A percentile compares a stretch with the other conserved stretches of the same genome.
Evolutionary conservation across 2,888 invertebrate genomes (phyloP).

Genomic region (Eupithecia subumbrata): DNA sequence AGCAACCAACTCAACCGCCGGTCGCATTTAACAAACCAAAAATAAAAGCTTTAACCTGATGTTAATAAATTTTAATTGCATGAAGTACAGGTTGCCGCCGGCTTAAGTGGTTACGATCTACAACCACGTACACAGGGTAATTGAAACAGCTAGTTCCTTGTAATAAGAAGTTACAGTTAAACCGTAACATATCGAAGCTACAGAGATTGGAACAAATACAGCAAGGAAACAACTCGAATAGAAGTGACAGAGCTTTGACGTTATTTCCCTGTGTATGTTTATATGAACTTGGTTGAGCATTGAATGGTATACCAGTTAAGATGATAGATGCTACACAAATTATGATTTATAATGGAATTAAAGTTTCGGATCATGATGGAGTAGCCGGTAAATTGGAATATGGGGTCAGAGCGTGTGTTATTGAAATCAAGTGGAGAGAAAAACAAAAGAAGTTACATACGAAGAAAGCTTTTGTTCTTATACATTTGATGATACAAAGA

Average conservation of each 20-base stretch:
- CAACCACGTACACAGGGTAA: slow-evolving; percentile 40
- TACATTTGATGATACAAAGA: background rate
- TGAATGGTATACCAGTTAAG: slow-evolving; percentile 42
- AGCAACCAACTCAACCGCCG: slow-evolving; percentile 25
- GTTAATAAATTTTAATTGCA: slow-evolving; percentile 75
- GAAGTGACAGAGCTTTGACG: background rate
- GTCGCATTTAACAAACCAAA: slow-evolving; percentile 57
- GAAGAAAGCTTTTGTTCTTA: slow-evolving; percentile 1
- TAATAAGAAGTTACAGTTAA: background rate
- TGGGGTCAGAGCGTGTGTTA: slow-evolving; percentile 35
- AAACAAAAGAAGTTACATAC: slow-evolving; percentile 18
- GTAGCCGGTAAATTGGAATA: slow-evolving; percentile 39
- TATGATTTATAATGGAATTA: slow-evolving; percentile 47
- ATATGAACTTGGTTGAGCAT: slow-evolving; percentile 38
- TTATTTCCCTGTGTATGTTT: slow-evolving; percentile 27
- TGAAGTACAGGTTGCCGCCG: slow-evolving; percentile 60
- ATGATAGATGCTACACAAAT: slow-evolving; percentile 47
- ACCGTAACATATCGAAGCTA: background rate
- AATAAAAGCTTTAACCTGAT: slow-evolving; percentile 62
- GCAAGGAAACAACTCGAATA: background rate
- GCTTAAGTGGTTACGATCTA: slow-evolving; percentile 57
- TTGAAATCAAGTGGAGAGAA: slow-evolving; percentile 35
- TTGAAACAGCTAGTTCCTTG: slow-evolving; percentile 14
- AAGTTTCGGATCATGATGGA: slow-evolving; percentile 45
- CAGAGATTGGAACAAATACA: background rate